Evolutionary conservation across 2,113 vertebrate genomes (phyloP).

Genomic region (Tenrec ecaudatus): DNA sequence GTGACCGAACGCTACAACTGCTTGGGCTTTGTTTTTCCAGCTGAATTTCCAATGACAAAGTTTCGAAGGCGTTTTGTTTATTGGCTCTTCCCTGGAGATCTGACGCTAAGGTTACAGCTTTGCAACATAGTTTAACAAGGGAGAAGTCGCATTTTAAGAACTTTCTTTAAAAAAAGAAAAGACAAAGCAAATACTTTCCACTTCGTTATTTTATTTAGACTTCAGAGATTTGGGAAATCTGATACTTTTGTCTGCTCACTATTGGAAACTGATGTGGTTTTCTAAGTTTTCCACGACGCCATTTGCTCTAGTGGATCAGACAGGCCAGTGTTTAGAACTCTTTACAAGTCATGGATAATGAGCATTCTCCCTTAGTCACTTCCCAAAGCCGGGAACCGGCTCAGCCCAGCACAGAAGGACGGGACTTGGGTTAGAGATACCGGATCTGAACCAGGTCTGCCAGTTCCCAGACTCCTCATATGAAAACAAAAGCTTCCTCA

Average conservation of each 20-base stretch:
- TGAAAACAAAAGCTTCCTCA: not conserved
- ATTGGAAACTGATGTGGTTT: constrained; percentile 68
- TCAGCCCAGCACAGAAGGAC: not conserved
- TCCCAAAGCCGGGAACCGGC: not conserved
- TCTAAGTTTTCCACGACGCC: constrained; percentile 67
- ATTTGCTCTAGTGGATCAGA: constrained; percentile 58
- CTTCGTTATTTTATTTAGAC: constrained; percentile 55
- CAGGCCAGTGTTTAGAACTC: constrained; percentile 44
- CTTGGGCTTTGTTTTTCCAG: constrained; percentile 78
- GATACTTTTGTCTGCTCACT: constrained; percentile 67
- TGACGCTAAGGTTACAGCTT: constrained; percentile 42
- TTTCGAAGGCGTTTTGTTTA: constrained; percentile 68
- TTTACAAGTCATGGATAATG: constrained; percentile 42
- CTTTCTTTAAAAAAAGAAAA: not conserved
- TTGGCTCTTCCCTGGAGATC: constrained; percentile 59
- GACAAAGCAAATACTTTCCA: constrained; percentile 49
- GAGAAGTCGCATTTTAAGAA: constrained; percentile 8
- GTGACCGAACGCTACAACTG: constrained; percentile 67
- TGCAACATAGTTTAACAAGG: constrained; percentile 36
- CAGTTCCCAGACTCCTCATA: not conserved
- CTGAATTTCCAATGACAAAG: constrained; percentile 77
- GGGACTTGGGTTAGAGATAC: not conserved
- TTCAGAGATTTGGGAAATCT: constrained; percentile 67
- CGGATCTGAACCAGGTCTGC: too few relatives aligned
- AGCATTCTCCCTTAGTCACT: not conserved